Conservation (phyloP, 2,888 invertebrate species). For the Erebia epiphron region DNA sequence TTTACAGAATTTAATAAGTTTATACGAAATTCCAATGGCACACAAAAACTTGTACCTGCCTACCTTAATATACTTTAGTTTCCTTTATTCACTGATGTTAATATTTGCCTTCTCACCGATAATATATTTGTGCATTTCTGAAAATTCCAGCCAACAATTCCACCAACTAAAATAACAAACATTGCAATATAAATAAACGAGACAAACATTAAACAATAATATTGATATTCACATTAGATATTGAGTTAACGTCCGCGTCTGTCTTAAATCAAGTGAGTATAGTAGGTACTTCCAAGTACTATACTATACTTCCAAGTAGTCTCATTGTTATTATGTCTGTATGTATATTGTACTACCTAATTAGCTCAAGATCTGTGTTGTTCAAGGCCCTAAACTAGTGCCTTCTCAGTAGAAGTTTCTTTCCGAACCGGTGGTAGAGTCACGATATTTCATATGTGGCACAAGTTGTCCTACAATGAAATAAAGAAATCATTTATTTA, state of each 20-base stretch:
- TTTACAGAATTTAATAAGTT: constrained; percentile 28
- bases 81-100: constrained; percentile 11
- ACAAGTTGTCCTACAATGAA: too few relatives aligned
- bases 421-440: too few relatives aligned
- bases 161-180: constrained; percentile 8
- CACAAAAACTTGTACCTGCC: constrained; percentile 18
- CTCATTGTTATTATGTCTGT: too few relatives aligned
- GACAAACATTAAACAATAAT: constrained; percentile 34
- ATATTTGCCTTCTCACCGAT: constrained; percentile 68
- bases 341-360: too few relatives aligned
- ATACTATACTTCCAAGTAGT: too few relatives aligned
- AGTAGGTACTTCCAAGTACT: too few relatives aligned
- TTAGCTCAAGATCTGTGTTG: too few relatives aligned
- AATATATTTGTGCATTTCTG: constrained; percentile 66
- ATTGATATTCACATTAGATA: constrained; percentile 14
- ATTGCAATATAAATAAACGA: constrained; percentile 14
- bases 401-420: too few relatives aligned
- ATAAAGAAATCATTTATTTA: too few relatives aligned
- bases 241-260: constrained; percentile 8
- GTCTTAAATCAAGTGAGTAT: too few relatives aligned
- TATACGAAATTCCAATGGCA: constrained; percentile 14
- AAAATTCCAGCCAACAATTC: constrained; percentile 55
- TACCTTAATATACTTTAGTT: constrained; percentile 18
- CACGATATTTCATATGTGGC: too few relatives aligned
- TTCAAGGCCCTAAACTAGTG: too few relatives aligned